Base-by-base conservation (phyloP, 2,113 vertebrate genomes). In the Etia nguti region DNA sequence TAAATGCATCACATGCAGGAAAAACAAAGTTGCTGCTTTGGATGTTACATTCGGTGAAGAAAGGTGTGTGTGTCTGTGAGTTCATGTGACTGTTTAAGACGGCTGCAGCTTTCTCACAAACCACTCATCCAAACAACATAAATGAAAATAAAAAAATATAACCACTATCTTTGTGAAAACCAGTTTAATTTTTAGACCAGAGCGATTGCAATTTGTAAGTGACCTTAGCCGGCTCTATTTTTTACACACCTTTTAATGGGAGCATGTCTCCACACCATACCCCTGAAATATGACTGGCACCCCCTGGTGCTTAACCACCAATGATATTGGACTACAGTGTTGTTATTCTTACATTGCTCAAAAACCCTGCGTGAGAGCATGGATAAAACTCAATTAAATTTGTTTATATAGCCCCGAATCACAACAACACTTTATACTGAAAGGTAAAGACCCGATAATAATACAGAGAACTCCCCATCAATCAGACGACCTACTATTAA, bases 31-130 rank as follows among this genome's bases (percentile, higher is more conserved):
- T 48, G 29, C 70, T 20, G 15, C 43, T 8, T 48, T 48, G 68
- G 15, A 29, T 26, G 41, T 29, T 48, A 29, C 70, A 48, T 29
- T 75, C 10, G 1, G 16, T 29, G 43, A 3, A 26, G 10, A 43
- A 73, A 11, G 5, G 56, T 59, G 56, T 29, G 57, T 31, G 56
- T 60, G 57, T 62, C 0, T 0, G 15, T 22, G n/a, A 22, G 36
- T 22, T 41, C 0, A 12, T 41, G 43, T 8, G 38, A 26, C n/a
- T 43, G 38, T 41, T 2, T 36, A 36, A 62, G 60, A 12, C 0
- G 0, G 60, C 60, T 65, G 31, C 60, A 65, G 60, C 34, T 68
- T 22, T 68, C 62, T 68, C 6, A 70, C 36, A 41, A 43, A 43
- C 36, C 0, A 15, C 65, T 70, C n/a, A 70, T 70, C 65, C 65